Base-by-base conservation (phyloP, 1,140 invertebrate species). In the Eriocheir sinensis region DNA sequence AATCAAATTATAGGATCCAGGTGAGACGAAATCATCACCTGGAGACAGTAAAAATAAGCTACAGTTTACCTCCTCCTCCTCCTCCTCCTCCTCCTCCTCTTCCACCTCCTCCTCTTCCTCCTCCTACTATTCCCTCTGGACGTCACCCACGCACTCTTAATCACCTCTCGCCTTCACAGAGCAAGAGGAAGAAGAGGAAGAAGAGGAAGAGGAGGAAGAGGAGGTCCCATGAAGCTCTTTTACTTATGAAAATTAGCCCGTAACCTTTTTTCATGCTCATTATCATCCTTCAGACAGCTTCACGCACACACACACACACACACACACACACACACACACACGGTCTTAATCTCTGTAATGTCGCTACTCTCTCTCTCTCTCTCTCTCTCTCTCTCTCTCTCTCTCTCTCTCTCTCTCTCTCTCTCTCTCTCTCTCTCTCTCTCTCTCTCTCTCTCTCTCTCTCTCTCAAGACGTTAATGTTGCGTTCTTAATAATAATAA, bases 101-200 rank as follows among this genome's bases (percentile, higher is more conserved):
- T n/a, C 60, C 60, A n/a, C 27, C 60, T 72, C 60, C 27, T 72
- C 60, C 27, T 72, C 60, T n/a, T 72, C 60, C 21, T 72, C 60
- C 21, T 60, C 21, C 60, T 72, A n/a, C n/a, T n/a, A 21, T n/a
- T 72, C 60, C 60, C n/a, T n/a, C n/a, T n/a, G n/a, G n/a, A 40
- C 32, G 27, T 0, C 38, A 89, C 88, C 88, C 40, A 40, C 44
- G 38, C 88, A 21, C 17, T 32, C 21, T 0, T 40, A 48, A 48
- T 48, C n/a, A 34, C 41, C 17, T 21, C 88, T 27, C 27, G 21
- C 85, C 12, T 27, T 38, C 3, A 15, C 32, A 40, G 90, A 40
- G 48, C 40, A 40, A 80, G 91, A 92, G 91, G 4, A 40, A 32
- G 91, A 53, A 80, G 44, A 40, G 2, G 41, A 32, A 40, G n/a